Evolutionary conservation across 2,113 vertebrate species (phyloP).

Genomic region (Nicator chloris): DNA sequence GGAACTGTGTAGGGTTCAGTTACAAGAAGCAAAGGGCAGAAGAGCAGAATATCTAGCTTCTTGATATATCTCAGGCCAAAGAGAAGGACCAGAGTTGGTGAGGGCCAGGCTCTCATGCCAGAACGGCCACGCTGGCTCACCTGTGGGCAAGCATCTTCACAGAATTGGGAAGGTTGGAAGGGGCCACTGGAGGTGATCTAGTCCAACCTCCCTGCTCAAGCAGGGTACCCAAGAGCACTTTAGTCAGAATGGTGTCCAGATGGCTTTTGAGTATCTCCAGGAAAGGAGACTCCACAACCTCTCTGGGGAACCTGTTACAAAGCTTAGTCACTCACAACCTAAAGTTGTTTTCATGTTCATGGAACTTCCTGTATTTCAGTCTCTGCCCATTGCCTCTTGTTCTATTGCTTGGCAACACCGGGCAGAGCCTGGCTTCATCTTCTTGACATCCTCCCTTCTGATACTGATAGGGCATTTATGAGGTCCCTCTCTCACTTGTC

Average conservation of each 20-base stretch:
- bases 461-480: neutral
- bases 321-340: neutral
- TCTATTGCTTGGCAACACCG: rapidly evolving
- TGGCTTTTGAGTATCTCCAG: neutral
- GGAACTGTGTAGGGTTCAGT: neutral
- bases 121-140: neutral
- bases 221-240: neutral
- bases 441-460: neutral
- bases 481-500: neutral
- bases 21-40: neutral
- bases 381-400: neutral
- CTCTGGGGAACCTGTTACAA: neutral
- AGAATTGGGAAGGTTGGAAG: neutral
- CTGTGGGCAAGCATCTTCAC: neutral
- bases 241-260: neutral
- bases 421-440: neutral
- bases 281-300: neutral
- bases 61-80: neutral
- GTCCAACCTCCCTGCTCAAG: neutral
- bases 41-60: neutral
- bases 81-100: neutral
- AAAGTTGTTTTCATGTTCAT: neutral
- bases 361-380: neutral
- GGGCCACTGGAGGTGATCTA: neutral
- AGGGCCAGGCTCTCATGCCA: neutral